Conservation (phyloP, 2,888 invertebrate genomes). For the Drosophila ustulata region DNA sequence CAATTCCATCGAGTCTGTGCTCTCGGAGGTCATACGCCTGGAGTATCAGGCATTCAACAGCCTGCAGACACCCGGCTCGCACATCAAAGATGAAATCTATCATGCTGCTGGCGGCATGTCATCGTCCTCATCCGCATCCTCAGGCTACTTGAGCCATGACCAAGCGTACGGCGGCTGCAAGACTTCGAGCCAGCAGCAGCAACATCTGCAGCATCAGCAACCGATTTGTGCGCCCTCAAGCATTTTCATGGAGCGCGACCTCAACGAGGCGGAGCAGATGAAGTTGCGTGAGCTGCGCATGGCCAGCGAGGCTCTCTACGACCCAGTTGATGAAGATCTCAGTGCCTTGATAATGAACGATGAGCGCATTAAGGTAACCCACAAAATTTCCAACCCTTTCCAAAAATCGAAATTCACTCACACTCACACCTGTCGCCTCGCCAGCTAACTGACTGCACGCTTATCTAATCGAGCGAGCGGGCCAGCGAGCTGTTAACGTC, state of each 20-base stretch:
- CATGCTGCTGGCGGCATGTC: conserved; percentile 53
- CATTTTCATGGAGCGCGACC: conserved; percentile 84
- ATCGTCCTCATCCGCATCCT: conserved; percentile 3
- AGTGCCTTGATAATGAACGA: conserved; percentile 89
- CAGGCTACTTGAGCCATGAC: conserved; percentile 24
- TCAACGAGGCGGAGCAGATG: conserved; percentile 92
- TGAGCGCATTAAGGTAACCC: conserved; percentile 87
- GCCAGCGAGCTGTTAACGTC: conserved; percentile 24
- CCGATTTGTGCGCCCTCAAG: conserved; percentile 74
- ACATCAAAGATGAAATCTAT: conserved; percentile 76
- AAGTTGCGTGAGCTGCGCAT: conserved; percentile 94
- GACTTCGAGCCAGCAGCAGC: conserved; percentile 39
- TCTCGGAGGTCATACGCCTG: conserved; percentile 93
- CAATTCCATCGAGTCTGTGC: conserved; percentile 91
- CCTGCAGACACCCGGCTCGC: conserved; percentile 63
- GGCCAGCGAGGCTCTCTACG: conserved; percentile 93
- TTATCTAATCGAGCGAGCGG: conserved; percentile 65
- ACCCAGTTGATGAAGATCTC: conserved; percentile 93
- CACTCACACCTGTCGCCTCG: conserved; percentile 54
- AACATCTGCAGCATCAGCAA: conserved; percentile 61
- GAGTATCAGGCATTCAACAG: conserved; percentile 89
- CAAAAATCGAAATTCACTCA: conserved; percentile 29
- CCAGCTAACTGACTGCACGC: conserved; percentile 24
- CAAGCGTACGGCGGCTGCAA: conserved; percentile 52
- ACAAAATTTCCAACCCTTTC: conserved; percentile 3